Conservation (phyloP, 2,113 vertebrate genomes). For the Stigmatopora argus region DNA sequence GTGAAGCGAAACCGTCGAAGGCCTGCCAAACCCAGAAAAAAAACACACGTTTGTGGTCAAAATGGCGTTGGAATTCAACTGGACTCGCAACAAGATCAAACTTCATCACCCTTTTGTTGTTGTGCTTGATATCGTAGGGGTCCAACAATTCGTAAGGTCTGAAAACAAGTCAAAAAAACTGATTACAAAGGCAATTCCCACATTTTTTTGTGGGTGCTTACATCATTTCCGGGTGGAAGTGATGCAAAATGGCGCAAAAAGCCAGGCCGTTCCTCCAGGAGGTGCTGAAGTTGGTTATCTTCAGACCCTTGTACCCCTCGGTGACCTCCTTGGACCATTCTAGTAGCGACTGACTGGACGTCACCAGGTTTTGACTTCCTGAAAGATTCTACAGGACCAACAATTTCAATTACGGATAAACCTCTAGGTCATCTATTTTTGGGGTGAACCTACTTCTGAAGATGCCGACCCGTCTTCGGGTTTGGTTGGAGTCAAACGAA, state of each 20-base stretch:
- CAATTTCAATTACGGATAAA: neutral
- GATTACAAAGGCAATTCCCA: neutral
- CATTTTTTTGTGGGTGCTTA: slow-evolving; percentile 51
- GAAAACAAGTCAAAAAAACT: slow-evolving; percentile 13
- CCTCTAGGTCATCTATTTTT: no score
- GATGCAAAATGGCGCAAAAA: slow-evolving; percentile 84
- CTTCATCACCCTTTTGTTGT: slow-evolving; percentile 79
- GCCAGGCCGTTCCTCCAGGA: slow-evolving; percentile 87
- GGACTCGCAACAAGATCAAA: neutral
- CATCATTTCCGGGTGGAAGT: slow-evolving; percentile 81
- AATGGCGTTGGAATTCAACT: no score
- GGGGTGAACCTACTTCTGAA: slow-evolving; percentile 30
- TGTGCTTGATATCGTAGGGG: slow-evolving; percentile 79
- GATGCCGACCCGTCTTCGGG: slow-evolving; percentile 15
- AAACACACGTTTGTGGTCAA: neutral
- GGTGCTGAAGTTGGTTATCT: slow-evolving; percentile 83
- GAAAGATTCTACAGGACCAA: slow-evolving; percentile 16
- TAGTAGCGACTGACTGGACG: slow-evolving; percentile 76
- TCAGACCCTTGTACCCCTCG: slow-evolving; percentile 71
- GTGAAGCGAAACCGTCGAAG: slow-evolving; percentile 77
- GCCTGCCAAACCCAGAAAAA: slow-evolving; percentile 63
- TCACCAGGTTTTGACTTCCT: slow-evolving; percentile 55
- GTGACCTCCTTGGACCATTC: slow-evolving; percentile 84
- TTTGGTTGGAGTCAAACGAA: slow-evolving; percentile 17
- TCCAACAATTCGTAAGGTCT: slow-evolving; percentile 77